These are phyloP conservation scores for Leptopilina myrica DNA, from an alignment of 2,888 invertebrate genomes.

Conservation along the genomic window DNA sequence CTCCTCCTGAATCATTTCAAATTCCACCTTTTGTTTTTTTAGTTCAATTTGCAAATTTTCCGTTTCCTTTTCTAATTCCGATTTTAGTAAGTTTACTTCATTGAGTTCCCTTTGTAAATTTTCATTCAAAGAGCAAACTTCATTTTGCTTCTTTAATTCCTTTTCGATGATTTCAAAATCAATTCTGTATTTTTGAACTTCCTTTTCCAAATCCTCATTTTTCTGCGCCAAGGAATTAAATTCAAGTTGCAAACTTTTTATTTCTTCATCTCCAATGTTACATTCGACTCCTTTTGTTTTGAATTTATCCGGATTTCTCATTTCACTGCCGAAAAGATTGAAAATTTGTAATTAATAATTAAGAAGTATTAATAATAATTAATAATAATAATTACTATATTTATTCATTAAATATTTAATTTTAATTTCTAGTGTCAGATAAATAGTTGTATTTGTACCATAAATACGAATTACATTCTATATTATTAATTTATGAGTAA, in stretches of 20 bases:
- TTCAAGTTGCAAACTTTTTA: conserved; percentile 45
- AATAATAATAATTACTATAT: too few relatives aligned
- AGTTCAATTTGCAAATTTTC: conserved; percentile 62
- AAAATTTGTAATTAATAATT: neutral
- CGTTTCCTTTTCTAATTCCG: neutral
- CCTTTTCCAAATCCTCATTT: conserved; percentile 57
- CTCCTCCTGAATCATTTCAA: conserved; percentile 64
- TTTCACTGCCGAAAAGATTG: neutral
- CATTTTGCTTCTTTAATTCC: conserved; percentile 60
- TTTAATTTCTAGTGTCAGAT: too few relatives aligned
- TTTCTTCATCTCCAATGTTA: conserved; percentile 36
- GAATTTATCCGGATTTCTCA: neutral
- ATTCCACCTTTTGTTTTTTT: conserved; percentile 60
- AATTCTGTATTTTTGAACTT: conserved; percentile 61
- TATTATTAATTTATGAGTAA: too few relatives aligned
- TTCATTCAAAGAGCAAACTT: neutral
- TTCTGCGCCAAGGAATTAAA: neutral
- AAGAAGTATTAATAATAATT: too few relatives aligned
- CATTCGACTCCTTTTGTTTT: conserved; percentile 3
- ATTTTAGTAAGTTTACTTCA: neutral
- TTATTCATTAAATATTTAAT: too few relatives aligned
- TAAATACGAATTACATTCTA: too few relatives aligned
- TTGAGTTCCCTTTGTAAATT: conserved; percentile 9
- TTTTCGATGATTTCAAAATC: conserved; percentile 65
- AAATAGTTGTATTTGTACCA: too few relatives aligned